Percentiles rank a stretch among this genome's conserved stretches.
Conservation (phyloP, 2,888 invertebrate genomes). For the Hedychridium roseum region DNA sequence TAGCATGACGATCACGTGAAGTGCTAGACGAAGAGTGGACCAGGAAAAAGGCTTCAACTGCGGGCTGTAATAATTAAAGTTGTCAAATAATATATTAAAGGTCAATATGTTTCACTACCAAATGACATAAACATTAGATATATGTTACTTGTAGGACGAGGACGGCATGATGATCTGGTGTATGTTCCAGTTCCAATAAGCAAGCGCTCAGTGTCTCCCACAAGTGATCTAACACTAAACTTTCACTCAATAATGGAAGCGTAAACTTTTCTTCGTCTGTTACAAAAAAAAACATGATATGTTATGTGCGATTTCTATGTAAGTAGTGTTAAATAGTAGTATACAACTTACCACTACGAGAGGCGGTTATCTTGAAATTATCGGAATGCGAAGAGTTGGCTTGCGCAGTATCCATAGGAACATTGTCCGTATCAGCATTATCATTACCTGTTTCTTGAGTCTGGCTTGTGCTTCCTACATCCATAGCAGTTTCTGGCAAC, state of each 20-base stretch:
- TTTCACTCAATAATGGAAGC: constrained; percentile 73
- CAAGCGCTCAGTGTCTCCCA: constrained; percentile 84
- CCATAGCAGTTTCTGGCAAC: constrained; percentile 48
- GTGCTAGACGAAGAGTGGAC: constrained; percentile 78
- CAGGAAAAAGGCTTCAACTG: constrained; percentile 90
- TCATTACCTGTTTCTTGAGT: constrained; percentile 33
- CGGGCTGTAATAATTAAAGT: constrained; percentile 67
- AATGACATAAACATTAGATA: background rate
- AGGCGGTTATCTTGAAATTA: constrained; percentile 33
- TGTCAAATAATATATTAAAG: background rate
- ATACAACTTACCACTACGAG: constrained; percentile 36
- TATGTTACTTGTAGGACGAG: constrained; percentile 74
- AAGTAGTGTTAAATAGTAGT: constrained; percentile 2
- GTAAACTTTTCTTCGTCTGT: constrained; percentile 52
- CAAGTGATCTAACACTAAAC: constrained; percentile 74
- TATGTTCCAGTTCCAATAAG: constrained; percentile 79
- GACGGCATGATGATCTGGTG: constrained; percentile 87
- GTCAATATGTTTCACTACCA: background rate
- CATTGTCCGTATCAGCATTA: constrained; percentile 41
- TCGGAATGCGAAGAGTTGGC: constrained; percentile 37
- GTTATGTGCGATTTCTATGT: background rate
- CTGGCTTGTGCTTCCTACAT: constrained; percentile 44
- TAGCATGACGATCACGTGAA: constrained; percentile 41
- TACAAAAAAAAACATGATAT: constrained; percentile 2
- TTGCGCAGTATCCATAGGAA: constrained; percentile 56